phyloP scores from a whole-genome alignment of 2,113 vertebrate genomes.

The Sinosuthora webbiana region DNA sequence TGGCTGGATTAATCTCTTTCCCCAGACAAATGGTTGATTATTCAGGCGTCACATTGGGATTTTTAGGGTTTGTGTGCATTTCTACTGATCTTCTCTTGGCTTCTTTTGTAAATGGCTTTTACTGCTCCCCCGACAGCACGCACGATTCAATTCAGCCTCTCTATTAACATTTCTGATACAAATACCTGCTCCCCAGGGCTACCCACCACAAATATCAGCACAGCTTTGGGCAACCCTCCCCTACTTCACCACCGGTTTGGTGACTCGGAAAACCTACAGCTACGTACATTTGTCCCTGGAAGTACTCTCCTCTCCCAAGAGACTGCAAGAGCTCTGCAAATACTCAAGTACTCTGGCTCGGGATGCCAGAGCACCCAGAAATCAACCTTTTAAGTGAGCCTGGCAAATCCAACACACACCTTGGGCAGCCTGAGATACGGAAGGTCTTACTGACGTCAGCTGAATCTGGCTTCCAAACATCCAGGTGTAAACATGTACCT shows the following conservation, averaged over 20 bases:
- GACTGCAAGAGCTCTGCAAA: background rate
- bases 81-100: conserved; percentile 52
- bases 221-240: background rate
- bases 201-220: background rate
- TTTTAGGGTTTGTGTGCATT: conserved; percentile 62
- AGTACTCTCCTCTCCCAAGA: background rate
- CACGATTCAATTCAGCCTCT: conserved; percentile 29
- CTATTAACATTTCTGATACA: conserved; percentile 51
- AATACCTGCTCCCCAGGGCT: conserved; percentile 57
- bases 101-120: conserved; percentile 60
- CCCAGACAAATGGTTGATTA: conserved; percentile 58
- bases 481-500: background rate
- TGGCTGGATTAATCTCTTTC: conserved; percentile 56
- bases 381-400: background rate
- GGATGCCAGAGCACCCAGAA: background rate
- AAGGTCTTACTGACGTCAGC: background rate
- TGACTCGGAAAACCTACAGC: background rate
- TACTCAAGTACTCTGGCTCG: background rate
- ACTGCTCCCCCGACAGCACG: conserved; percentile 1
- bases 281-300: background rate
- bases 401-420: background rate
- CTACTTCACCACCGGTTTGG: background rate
- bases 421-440: background rate
- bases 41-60: conserved; percentile 55
- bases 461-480: background rate